phyloP scores from a whole-genome alignment of 2,797 vertebrate genomes.

The Cheracebus regulus region DNA sequence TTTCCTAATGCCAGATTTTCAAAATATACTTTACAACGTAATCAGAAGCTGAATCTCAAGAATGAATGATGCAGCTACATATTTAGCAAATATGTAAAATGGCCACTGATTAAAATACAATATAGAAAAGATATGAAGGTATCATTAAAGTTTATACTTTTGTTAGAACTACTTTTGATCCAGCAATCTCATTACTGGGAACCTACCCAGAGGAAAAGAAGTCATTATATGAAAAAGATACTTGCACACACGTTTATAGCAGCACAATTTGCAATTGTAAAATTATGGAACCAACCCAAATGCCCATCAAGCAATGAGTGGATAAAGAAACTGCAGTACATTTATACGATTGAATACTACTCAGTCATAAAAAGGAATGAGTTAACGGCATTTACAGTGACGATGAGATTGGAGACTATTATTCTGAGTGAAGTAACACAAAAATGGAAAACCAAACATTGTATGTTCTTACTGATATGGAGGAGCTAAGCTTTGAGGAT shows the following conservation, averaged over 20 bases:
- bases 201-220: not conserved
- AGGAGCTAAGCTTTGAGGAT: not conserved
- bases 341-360: not conserved
- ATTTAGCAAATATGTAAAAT: not conserved
- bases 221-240: not conserved
- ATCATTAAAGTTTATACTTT: slow-evolving; percentile 46
- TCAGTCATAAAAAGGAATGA: not conserved
- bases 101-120: not conserved
- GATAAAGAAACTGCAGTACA: not conserved
- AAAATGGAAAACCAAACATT: not conserved
- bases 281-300: not conserved
- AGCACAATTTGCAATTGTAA: not conserved
- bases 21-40: not conserved
- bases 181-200: not conserved
- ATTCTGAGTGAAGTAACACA: not conserved
- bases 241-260: not conserved
- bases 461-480: not conserved
- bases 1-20: not conserved
- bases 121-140: not conserved
- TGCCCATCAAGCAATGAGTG: not conserved
- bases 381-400: not conserved
- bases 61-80: not conserved
- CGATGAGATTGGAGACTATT: not conserved
- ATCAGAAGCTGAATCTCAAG: not conserved
- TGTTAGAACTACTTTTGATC: not conserved